Evolutionary conservation across 2,888 invertebrate genomes (phyloP).

Genomic region (Onchidella celtica): DNA sequence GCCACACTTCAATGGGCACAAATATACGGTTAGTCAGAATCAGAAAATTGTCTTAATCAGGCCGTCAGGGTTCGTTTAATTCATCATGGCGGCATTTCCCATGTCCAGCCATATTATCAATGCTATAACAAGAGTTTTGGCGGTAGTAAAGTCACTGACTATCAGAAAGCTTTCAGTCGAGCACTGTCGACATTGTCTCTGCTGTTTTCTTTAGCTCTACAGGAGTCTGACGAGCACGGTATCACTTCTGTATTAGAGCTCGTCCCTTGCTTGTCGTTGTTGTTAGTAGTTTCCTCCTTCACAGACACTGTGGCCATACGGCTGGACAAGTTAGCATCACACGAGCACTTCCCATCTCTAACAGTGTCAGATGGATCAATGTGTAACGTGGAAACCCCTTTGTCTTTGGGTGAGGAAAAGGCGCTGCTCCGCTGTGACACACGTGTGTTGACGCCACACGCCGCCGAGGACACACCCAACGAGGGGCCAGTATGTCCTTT

Average conservation of each 20-base stretch:
- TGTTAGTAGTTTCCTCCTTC: neutral
- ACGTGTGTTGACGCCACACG: neutral
- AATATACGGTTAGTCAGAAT: too few relatives aligned
- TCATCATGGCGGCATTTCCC: too few relatives aligned
- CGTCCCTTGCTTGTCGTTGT: neutral
- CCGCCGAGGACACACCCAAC: neutral
- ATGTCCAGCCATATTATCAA: too few relatives aligned
- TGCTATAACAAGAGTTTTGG: too few relatives aligned
- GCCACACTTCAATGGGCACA: too few relatives aligned
- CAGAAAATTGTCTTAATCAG: too few relatives aligned
- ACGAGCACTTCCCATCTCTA: neutral
- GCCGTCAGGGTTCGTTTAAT: too few relatives aligned
- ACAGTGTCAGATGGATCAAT: neutral
- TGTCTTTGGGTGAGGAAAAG: neutral
- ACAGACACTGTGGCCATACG: neutral
- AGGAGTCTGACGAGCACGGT: constrained; percentile 8
- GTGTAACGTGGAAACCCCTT: neutral
- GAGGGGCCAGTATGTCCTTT: neutral
- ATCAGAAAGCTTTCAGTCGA: constrained; percentile 12
- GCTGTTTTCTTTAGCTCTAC: constrained; percentile 8
- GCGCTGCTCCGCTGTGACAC: neutral
- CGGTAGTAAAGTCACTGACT: too few relatives aligned
- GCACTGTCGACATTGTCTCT: constrained; percentile 15
- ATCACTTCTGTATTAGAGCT: neutral
- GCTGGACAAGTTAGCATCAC: neutral